A percentile compares a stretch with the other conserved stretches of the same genome.
phyloP scores from a whole-genome alignment of 2,113 vertebrate genomes.

The Cervus canadensis region DNA sequence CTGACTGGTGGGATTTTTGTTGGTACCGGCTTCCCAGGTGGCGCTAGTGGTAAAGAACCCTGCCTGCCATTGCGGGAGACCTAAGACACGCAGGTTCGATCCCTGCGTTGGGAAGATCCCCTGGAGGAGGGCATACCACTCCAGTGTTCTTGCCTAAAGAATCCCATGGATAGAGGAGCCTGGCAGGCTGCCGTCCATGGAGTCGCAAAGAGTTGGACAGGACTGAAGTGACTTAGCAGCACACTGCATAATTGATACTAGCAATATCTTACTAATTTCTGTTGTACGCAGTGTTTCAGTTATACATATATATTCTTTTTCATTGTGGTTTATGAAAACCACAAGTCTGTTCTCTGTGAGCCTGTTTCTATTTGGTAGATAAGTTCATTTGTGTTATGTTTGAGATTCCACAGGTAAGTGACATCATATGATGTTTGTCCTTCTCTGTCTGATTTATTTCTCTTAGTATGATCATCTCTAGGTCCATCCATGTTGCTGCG shows the following conservation, averaged over 20 bases:
- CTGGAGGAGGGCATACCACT: background rate
- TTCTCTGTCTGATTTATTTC: background rate
- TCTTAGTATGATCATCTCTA: background rate
- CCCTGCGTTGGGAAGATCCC: background rate
- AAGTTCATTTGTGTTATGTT: background rate
- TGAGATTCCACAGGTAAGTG: background rate
- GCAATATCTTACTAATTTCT: background rate
- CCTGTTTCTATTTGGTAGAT: background rate
- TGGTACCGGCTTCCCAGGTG: background rate
- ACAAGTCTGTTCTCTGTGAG: background rate
- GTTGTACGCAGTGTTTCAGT: background rate
- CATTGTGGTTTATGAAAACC: background rate
- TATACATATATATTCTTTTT: background rate
- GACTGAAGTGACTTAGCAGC: background rate
- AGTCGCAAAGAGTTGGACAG: background rate
- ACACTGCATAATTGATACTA: background rate
- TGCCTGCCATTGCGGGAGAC: background rate
- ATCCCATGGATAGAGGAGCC: background rate
- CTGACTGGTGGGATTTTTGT: constrained; percentile 90
- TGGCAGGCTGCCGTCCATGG: background rate
- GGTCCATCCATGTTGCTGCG: background rate
- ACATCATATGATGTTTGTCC: background rate
- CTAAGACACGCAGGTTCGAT: background rate
- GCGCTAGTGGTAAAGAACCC: background rate
- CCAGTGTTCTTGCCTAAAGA: background rate